Evolutionary conservation across 2,888 invertebrate species (phyloP), one percentile per base, ranked within the genome.

Genomic region (Kryphioiulus occultus): DNA sequence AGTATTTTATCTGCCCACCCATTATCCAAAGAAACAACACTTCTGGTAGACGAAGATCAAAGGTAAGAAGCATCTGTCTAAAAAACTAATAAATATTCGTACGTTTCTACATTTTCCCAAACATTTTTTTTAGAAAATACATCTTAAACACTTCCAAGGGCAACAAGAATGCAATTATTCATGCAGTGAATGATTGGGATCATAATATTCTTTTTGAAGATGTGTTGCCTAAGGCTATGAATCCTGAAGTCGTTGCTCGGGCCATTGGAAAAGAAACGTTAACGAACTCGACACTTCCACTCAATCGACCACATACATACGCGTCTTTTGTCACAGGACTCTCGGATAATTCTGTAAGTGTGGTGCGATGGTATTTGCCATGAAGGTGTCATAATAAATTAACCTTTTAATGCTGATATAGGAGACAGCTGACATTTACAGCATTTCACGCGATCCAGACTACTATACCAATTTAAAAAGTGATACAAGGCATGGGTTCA

Each of bases 1-100:
- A 89, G 90, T n/a, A 90, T 93, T 26, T 89, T 91, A 35, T 91
- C 92, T 1, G 86, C 93, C 78, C 89, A 91, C 32, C 88, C 91
- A 19, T 89, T 91, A 4, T 91, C 91, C 32, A 84, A 84, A 84
- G 39, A 84, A 84, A n/a, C 84, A 30, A 30, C 32, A 39, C 39
- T 84, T 39, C 9, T 84, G 19, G 39, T 84, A 32, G 84, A 12
- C 32, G 84, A 84, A 32, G 84, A 84, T 39, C 32, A 84, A 84
- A 32, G n/a, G 84, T 84, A 3, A 84, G 84, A 19, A 32, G 19
- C n/a, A 19, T 82, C 19, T 82, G 82, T 15, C 15, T 17, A 47
- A 47, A 17, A 47, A 47, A 17, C 47, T 47, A 17, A 47, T 17
- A 17, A 12, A 17, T 4, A 47, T 47, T 47, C 17, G 47, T 47